phyloP scores from a whole-genome alignment of 1,140 invertebrate genomes.

The Lepidurus packardi region DNA sequence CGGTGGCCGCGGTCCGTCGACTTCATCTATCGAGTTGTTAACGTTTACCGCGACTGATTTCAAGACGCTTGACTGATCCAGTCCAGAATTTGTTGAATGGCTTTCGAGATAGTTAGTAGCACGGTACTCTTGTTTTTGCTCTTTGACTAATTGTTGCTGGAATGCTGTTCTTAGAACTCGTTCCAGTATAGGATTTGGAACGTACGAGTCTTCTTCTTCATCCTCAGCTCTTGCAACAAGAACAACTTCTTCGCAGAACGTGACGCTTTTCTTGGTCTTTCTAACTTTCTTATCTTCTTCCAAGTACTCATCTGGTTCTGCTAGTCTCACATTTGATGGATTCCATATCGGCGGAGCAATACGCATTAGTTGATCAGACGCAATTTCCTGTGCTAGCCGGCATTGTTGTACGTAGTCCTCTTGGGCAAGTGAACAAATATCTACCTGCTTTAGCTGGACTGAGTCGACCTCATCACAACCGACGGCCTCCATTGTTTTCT shows the following conservation, averaged over 20 bases:
- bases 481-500: conserved; percentile 3
- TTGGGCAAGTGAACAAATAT: not conserved
- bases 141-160: conserved; percentile 62
- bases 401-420: not conserved
- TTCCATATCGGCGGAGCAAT: not conserved
- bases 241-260: conserved; percentile 88
- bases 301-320: not conserved
- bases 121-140: conserved; percentile 52
- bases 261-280: conserved; percentile 74
- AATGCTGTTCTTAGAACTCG: conserved; percentile 73
- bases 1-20: conserved; percentile 25
- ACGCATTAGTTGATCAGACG: not conserved
- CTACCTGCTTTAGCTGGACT: not conserved
- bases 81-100: conserved; percentile 24
- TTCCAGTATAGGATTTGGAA: conserved; percentile 84
- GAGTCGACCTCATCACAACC: conserved; percentile 38
- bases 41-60: conserved; percentile 31
- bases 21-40: conserved; percentile 27
- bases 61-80: conserved; percentile 33
- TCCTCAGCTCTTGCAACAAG: conserved; percentile 85
- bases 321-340: not conserved
- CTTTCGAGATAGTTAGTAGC: conserved; percentile 32
- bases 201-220: conserved; percentile 76
- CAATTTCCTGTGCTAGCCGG: not conserved
- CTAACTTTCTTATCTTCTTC: not conserved